Evolutionary conservation across 2,113 vertebrate species (phyloP).

Genomic region (Onychostruthus taczanowskii): DNA sequence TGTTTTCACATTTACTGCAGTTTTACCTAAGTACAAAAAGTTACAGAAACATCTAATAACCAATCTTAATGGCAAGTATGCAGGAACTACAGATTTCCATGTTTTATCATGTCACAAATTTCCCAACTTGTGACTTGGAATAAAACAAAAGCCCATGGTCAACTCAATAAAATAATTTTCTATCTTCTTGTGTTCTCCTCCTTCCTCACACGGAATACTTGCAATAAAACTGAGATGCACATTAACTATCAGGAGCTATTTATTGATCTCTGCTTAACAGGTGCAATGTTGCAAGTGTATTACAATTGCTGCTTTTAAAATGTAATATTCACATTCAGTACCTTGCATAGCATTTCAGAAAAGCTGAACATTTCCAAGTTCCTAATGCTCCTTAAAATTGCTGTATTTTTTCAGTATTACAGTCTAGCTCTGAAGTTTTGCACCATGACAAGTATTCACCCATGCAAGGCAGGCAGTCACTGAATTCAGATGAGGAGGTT

Average conservation of each 20-base stretch:
- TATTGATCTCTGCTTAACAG: background rate
- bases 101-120: background rate
- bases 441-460: background rate
- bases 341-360: background rate
- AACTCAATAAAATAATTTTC: background rate
- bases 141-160: background rate
- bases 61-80: background rate
- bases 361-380: background rate
- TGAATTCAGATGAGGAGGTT: background rate
- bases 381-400: background rate
- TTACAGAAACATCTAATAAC: background rate
- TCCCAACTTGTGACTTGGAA: background rate
- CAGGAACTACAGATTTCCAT: background rate
- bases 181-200: background rate
- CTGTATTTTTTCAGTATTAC: background rate
- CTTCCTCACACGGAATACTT: background rate
- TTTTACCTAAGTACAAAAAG: background rate
- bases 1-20: slow-evolving; percentile 23
- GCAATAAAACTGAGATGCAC: background rate
- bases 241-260: background rate
- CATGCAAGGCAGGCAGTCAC: background rate
- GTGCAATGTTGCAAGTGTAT: background rate
- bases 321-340: background rate
- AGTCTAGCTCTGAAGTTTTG: background rate
- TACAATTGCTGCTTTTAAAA: background rate